Percentiles rank a stretch among this genome's conserved stretches.
Evolutionary conservation across 2,888 invertebrate species (phyloP).

Genomic region (Bombyx huttoni): DNA sequence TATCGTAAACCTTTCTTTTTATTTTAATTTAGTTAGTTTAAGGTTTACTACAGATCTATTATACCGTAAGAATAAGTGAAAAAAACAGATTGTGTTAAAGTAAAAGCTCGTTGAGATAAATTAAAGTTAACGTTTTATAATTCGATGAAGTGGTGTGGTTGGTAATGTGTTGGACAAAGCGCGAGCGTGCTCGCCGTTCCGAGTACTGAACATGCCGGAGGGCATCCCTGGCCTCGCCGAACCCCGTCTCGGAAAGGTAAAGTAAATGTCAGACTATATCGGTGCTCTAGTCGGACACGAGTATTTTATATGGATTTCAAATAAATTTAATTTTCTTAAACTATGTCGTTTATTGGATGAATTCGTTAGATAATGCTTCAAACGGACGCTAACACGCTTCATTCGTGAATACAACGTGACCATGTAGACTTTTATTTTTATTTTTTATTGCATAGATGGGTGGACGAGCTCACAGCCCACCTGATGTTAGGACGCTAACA

Average conservation of each 20-base stretch:
- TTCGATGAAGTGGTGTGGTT: conserved; percentile 56
- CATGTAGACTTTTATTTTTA: no score
- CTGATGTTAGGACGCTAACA: no score
- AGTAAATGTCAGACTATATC: background rate
- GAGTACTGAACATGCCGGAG: conserved; percentile 20
- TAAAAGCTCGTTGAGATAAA: background rate
- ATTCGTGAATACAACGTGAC: no score
- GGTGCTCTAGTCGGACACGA: background rate
- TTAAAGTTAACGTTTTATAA: conserved; percentile 14
- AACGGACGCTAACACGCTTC: no score
- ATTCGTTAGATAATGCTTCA: no score
- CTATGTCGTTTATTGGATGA: no score
- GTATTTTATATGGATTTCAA: background rate
- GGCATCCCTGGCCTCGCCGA: conserved; percentile 11
- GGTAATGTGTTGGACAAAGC: conserved; percentile 52
- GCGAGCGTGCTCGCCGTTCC: conserved; percentile 24
- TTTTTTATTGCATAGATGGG: no score
- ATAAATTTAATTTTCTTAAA: background rate
- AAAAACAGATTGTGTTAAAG: background rate
- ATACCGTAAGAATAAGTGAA: background rate
- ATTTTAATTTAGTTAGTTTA: background rate
- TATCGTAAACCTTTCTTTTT: background rate
- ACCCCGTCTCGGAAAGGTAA: conserved; percentile 6
- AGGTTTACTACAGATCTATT: no score
- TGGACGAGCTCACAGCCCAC: no score